These are phyloP conservation scores for Mirza zaza DNA, from an alignment of 2,113 vertebrate species.

Conservation along the genomic window DNA sequence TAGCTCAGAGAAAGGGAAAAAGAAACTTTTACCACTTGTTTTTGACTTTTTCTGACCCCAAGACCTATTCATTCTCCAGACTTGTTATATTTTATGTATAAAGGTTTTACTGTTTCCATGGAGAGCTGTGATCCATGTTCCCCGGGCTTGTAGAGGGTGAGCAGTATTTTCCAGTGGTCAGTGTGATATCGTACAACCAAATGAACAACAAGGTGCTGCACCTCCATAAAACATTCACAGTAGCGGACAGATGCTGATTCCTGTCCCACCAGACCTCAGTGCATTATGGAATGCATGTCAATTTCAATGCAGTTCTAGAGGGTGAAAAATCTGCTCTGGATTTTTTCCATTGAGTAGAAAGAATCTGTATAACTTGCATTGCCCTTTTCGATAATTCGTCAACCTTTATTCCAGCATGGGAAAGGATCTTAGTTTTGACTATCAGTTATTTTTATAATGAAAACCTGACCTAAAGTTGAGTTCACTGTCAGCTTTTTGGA, in stretches of 20 bases:
- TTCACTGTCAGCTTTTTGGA: neutral
- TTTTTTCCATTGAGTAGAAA: neutral
- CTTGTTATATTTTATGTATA: neutral
- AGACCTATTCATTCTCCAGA: neutral
- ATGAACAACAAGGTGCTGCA: neutral
- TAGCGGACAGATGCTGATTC: neutral
- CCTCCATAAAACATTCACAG: neutral
- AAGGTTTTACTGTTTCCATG: neutral
- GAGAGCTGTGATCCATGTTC: neutral
- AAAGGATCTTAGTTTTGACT: neutral
- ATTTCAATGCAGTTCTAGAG: neutral
- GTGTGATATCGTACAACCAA: neutral
- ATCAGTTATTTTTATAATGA: neutral
- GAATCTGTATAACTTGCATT: neutral
- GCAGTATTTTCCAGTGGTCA: neutral
- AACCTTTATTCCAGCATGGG: neutral
- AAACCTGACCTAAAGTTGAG: neutral
- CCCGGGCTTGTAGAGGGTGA: neutral
- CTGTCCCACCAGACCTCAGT: neutral
- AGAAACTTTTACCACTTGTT: neutral
- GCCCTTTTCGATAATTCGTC: neutral
- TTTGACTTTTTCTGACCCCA: neutral
- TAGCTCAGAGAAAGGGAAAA: neutral
- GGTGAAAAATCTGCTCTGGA: neutral
- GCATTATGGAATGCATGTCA: neutral